phyloP scores from a whole-genome alignment of 2,113 vertebrate species.

The Eudyptes chrysolophus region DNA sequence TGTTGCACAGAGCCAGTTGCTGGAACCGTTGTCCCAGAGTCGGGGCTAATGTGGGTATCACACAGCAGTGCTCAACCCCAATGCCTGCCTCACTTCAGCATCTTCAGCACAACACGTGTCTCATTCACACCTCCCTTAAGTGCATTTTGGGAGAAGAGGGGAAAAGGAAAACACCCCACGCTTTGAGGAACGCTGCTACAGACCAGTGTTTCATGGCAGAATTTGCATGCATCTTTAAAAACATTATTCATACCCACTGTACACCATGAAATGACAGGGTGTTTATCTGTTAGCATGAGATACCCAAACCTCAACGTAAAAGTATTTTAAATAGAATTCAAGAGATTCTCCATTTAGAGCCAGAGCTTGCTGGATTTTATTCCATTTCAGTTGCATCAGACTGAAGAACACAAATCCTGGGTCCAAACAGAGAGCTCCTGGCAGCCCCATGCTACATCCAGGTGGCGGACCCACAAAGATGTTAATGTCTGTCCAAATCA shows the following conservation, averaged over 20 bases:
- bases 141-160: not conserved
- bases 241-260: not conserved
- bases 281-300: not conserved
- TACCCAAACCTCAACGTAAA: not conserved
- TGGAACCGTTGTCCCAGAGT: not conserved
- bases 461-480: fast-evolving
- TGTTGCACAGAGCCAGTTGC: not conserved
- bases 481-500: not conserved
- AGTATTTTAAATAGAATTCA: not conserved
- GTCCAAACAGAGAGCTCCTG: not conserved
- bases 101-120: not conserved
- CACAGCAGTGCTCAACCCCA: not conserved
- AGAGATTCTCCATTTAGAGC: not conserved
- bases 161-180: not conserved
- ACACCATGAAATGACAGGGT: not conserved
- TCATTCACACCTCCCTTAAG: not conserved
- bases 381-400: not conserved
- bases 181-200: not conserved
- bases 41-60: fast-evolving
- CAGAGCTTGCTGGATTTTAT: not conserved
- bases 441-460: not conserved
- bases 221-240: not conserved
- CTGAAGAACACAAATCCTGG: not conserved
- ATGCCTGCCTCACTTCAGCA: not conserved
- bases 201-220: not conserved